Percentiles rank a stretch among this genome's conserved stretches.
Evolutionary conservation across 2,113 vertebrate species (phyloP).

Genomic region (Oostethus manadensis): DNA sequence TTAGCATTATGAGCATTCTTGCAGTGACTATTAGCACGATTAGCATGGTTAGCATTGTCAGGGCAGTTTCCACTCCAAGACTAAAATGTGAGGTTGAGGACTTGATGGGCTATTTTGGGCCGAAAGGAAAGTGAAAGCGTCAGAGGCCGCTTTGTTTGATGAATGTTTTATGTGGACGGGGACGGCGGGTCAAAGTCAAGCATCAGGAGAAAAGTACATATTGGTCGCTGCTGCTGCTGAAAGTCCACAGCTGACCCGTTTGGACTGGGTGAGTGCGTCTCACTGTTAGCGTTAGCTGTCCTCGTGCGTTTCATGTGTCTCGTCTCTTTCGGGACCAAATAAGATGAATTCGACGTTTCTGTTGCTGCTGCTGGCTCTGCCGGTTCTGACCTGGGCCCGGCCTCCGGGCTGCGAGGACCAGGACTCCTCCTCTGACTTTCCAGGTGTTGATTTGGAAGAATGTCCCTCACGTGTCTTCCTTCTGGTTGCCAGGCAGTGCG

Average conservation of each 20-base stretch:
- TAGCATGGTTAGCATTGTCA: too few species aligned
- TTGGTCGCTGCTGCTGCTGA: background rate
- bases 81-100: too few species aligned
- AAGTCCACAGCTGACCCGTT: background rate
- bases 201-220: background rate
- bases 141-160: background rate
- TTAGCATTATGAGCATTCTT: too few species aligned
- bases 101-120: too few species aligned
- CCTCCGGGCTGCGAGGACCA: background rate
- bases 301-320: too few species aligned
- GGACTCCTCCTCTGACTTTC: background rate
- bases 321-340: background rate
- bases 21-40: too few species aligned
- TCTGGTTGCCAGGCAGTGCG: background rate
- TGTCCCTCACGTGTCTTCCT: background rate
- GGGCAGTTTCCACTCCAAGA: too few species aligned
- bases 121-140: too few species aligned
- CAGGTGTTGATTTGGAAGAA: background rate
- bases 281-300: too few species aligned
- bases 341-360: slow-evolving; percentile 10
- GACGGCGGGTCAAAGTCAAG: background rate
- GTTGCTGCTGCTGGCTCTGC: slow-evolving; percentile 6
- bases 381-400: slow-evolving; percentile 3
- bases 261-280: background rate
- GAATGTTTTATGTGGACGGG: background rate